Evolutionary conservation across 2,888 invertebrate species (phyloP).

Genomic region (Drosophila kuntzei): DNA sequence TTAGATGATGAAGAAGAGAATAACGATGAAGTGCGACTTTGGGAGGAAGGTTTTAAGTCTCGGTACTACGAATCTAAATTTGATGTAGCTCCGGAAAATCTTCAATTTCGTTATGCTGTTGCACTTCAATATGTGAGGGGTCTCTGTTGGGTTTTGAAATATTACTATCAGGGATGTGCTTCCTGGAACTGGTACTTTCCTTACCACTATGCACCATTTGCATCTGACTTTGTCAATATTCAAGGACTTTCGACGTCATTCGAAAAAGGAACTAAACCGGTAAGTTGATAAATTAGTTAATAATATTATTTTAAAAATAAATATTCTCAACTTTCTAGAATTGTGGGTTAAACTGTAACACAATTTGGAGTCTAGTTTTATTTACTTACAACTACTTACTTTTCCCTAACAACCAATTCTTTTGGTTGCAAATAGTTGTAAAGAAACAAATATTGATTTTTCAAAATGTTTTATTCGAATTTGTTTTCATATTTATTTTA

Average conservation of each 20-base stretch:
- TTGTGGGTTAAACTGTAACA: background rate
- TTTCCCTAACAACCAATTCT: constrained; percentile 8
- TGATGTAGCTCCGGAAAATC: constrained; percentile 90
- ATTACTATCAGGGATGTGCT: constrained; percentile 99
- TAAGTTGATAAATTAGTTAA: constrained; percentile 85
- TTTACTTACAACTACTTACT: background rate
- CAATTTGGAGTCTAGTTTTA: background rate
- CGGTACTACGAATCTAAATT: constrained; percentile 98
- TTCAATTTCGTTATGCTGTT: constrained; percentile 95
- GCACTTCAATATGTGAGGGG: constrained; percentile 98
- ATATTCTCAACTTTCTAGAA: too few relatives aligned
- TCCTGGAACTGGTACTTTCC: constrained; percentile 99
- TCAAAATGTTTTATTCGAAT: background rate
- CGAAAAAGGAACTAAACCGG: constrained; percentile 94
- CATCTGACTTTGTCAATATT: constrained; percentile 98
- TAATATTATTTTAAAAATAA: background rate
- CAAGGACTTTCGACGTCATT: constrained; percentile 94
- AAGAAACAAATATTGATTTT: constrained; percentile 6
- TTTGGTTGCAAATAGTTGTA: background rate
- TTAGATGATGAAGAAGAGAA: constrained; percentile 83
- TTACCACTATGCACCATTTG: constrained; percentile 99
- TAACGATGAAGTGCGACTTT: constrained; percentile 88
- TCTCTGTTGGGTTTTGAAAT: constrained; percentile 98
- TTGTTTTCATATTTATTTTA: constrained; percentile 82
- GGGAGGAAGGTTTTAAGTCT: constrained; percentile 99